A percentile compares a stretch with the other conserved stretches of the same genome.
Evolutionary conservation across 2,113 vertebrate genomes (phyloP).

Genomic region (Festucalex cinctus): DNA sequence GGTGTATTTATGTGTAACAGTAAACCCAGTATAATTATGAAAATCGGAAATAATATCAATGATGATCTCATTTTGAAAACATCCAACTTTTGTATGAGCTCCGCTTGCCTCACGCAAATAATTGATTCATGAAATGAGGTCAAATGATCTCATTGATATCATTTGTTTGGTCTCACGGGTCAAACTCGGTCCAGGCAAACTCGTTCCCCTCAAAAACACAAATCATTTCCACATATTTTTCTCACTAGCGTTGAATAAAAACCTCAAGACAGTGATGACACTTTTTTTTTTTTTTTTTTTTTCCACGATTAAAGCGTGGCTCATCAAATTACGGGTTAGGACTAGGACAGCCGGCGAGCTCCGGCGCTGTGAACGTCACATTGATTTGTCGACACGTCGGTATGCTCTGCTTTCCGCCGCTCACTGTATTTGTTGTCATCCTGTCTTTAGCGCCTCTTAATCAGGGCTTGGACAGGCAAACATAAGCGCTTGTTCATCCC

Average conservation of each 20-base stretch:
- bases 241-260: conserved; percentile 18
- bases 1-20: background rate
- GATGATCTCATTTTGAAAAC: background rate
- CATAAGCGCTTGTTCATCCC: conserved; percentile 20
- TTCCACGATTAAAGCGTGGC: conserved; percentile 20
- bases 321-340: conserved; percentile 38
- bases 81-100: conserved; percentile 11
- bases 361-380: conserved; percentile 20
- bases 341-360: conserved; percentile 10
- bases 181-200: conserved; percentile 17
- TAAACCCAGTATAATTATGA: background rate
- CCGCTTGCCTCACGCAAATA: conserved; percentile 29
- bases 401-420: conserved; percentile 8
- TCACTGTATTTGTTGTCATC: conserved; percentile 36
- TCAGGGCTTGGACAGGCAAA: conserved; percentile 27
- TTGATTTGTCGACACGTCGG: conserved; percentile 34
- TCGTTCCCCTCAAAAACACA: conserved; percentile 26
- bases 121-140: conserved; percentile 49
- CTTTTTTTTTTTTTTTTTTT: background rate
- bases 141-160: conserved; percentile 53
- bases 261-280: conserved; percentile 6
- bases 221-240: conserved; percentile 24
- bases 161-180: conserved; percentile 37
- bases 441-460: conserved; percentile 26
- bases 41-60: background rate